These are phyloP conservation scores for Pholis gunnellus DNA, from an alignment of 2,113 vertebrate species.

Conservation along the genomic window DNA sequence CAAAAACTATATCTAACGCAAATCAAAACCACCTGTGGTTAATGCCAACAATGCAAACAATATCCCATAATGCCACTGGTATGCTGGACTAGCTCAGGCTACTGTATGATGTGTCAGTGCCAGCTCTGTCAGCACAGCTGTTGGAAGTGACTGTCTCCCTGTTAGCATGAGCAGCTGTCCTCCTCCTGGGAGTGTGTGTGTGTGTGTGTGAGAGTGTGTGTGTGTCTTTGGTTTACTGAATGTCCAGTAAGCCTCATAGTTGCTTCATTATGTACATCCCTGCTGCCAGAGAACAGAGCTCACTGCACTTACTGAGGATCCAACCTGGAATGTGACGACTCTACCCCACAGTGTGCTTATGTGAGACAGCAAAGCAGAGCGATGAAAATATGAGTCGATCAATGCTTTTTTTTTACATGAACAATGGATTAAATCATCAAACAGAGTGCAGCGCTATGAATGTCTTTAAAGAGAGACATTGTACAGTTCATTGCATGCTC, in stretches of 20 bases:
- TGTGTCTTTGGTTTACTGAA: constrained; percentile 15
- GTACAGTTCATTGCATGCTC: neutral
- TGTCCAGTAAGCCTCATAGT: constrained; percentile 23
- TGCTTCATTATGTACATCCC: constrained; percentile 36
- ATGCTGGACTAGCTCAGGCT: neutral
- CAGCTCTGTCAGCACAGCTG: constrained; percentile 38
- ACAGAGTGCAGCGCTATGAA: neutral
- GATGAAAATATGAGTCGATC: neutral
- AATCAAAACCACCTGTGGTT: neutral
- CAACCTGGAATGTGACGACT: constrained; percentile 28
- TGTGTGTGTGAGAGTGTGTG: neutral
- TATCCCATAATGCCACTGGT: neutral
- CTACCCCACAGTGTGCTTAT: neutral
- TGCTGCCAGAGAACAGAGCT: constrained; percentile 38
- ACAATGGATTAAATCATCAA: neutral
- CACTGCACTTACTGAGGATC: neutral
- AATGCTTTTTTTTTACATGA: neutral
- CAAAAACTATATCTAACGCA: neutral
- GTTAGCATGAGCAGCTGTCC: constrained; percentile 51
- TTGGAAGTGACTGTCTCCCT: constrained; percentile 12
- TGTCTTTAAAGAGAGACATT: neutral
- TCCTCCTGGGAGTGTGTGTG: constrained; percentile 2
- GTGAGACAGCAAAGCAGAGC: neutral
- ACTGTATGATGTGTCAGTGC: constrained; percentile 25
- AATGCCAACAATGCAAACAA: neutral